Base-by-base conservation (phyloP, 2,113 vertebrate genomes). In the Vireo altiloquus region DNA sequence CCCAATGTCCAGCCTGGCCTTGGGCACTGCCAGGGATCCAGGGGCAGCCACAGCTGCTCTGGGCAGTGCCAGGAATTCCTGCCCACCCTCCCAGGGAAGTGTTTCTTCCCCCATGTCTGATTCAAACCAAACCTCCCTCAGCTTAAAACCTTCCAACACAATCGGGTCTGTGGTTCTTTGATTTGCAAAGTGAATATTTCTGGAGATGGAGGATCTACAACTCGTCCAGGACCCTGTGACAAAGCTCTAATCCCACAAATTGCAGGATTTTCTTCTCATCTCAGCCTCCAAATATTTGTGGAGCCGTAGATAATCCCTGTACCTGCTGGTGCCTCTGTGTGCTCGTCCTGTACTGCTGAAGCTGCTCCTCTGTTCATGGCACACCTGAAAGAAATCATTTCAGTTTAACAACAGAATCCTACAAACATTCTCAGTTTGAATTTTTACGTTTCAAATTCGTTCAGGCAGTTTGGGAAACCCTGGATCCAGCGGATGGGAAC, bases 281-380 rank as follows among this genome's bases (percentile, higher is more conserved):
- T 65, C n/a, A 22, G 46, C n/a, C 47, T 42, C 59, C 44, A 35
- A 71, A 30, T 8, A 1, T 37, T n/a, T 66, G 54, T 2, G 59
- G 85, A 90, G 61, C 42, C 2, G 5, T 1, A 8, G 70, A 24
- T 11, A 44, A 47, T 54, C 56, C 11, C 40, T 50, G 5, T 11
- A 1, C 22, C 30, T 44, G 42, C 66, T 64, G 22, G 12, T 24
- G 18, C 54, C 54, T 80, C 8, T n/a, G 63, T 27, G 11, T 16
- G 25, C 19, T 5, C 18, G 3, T 1, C 23, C 39, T 9, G 6
- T 3, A 0, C 21, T 2, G 1, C 66, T 37, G 81, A 15, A 27
- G 61, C 4, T 2, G 9, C 9, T 24, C 19, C 53, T 35, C 47
- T 74, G 11, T 2, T 40, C 10, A 0, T 3, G 21, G 15, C 9